Base-by-base conservation (phyloP, 2,888 invertebrate species). In the Plagodis pulveraria region DNA sequence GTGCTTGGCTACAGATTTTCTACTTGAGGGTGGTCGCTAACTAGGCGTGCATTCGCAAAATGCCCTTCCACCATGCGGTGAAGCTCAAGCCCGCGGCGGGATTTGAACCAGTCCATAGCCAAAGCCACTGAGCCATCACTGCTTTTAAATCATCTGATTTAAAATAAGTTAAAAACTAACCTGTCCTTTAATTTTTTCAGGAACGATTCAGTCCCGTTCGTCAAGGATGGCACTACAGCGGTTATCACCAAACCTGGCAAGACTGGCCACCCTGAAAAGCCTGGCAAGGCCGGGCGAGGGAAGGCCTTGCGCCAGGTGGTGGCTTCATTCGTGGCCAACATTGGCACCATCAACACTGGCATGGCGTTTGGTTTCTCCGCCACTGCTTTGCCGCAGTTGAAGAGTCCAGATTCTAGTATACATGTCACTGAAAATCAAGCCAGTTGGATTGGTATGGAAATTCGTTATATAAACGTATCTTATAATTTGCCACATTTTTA, bases 321-420 rank as follows among this genome's bases (percentile, higher is more conserved):
- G 67, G 95, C 95, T 0, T 94, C 95, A 0, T 84, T 95, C 44
- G 87, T 95, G 6, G 95, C 94, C 4, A 95, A 95, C 74, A 78
- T 95, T 9, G 95, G 95, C 0, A 95, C 95, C 36, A 93, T 95
- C 58, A 95, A 95, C 78, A 95, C 95, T 0, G 95, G 95, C 43
- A 94, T 95, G 94, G 94, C 94, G 0, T 95, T 95, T 71, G 95
- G 95, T 0, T 95, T 95, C 76, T 94, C 95, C 0, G 95, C 95
- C 2, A 95, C 95, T 0, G 94, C 94, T 0, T 79, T 95, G 43
- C 95, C 95, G 1, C 95, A 95, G 70, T 74, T 95, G 45, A 84
- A 92, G 76, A 83, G 84, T 40, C 63, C 81, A 0, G 82, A 89
- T 46, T 94, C 94, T 8, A 78, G 78, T 48, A 91, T 95, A 69